phyloP scores from a whole-genome alignment of 2,888 invertebrate genomes.

The Leptogaster cylindrica region DNA sequence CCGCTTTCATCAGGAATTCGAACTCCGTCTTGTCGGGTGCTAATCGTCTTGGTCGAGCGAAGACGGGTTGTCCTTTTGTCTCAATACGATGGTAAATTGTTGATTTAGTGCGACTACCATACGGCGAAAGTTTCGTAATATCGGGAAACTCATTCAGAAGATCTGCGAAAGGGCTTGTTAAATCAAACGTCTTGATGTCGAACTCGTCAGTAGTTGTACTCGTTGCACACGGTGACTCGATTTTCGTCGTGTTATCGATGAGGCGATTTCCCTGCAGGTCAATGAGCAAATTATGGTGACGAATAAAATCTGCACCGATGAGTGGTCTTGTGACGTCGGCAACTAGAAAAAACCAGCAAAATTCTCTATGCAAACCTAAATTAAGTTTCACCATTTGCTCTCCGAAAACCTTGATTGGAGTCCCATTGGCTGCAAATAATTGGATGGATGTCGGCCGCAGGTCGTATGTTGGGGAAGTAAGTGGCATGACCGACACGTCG shows the following conservation, averaged over 20 bases:
- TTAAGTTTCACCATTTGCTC: background rate
- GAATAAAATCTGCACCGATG: background rate
- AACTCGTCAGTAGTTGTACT: background rate
- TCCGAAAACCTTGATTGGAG: background rate
- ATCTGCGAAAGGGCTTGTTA: background rate
- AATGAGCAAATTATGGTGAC: background rate
- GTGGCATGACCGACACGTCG: background rate
- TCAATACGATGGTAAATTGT: background rate
- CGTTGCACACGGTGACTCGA: background rate
- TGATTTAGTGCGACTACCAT: background rate
- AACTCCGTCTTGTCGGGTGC: conserved; percentile 43
- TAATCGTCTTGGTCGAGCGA: conserved; percentile 42
- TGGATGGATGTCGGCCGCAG: background rate
- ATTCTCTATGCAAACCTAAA: background rate
- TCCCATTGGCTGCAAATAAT: background rate
- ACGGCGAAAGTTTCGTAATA: background rate
- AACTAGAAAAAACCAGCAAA: background rate
- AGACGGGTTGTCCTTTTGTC: conserved; percentile 42
- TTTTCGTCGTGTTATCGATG: background rate
- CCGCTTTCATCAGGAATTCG: conserved; percentile 41
- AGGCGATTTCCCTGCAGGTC: background rate
- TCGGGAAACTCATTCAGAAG: background rate
- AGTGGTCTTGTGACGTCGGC: background rate
- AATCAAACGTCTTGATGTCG: background rate
- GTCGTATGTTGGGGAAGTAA: background rate